Evolutionary conservation across 2,888 invertebrate species (phyloP), one percentile per base, ranked within the genome.

Genomic region (Parnassius apollo): DNA sequence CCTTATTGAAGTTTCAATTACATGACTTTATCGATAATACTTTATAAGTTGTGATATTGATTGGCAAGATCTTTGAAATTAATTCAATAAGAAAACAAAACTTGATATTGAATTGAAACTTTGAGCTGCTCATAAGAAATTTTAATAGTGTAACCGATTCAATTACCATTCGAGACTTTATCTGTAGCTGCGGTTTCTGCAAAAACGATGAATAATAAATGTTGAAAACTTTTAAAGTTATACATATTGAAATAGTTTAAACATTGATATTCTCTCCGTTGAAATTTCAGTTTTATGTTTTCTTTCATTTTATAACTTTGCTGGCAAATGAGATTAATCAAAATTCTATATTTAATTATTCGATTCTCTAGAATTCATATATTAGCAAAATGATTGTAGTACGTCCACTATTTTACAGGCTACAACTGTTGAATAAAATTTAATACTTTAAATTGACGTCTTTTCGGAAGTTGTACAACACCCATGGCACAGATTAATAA

Each of bases 201-300:
- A 51, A 55, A 59, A 59, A 42, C 25, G 18, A 59, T 52, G 56
- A 59, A 59, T 50, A 59, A n/a, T 46, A 63, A 55, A 54, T 12
- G n/a, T 49, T 58, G 49, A 49, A 62, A 56, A 63, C 55, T 63
- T 55, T 58, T 11, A 45, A 58, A 62, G 52, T 59, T 55, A 44
- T 10, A 48, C 53, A 44, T 50, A 62, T 45, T 58, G 50, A 50
- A 62, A 50, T 56, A 61, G 53, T 44, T 62, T 46, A 12, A 12
- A 22, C 50, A 62, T 55, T 62, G 25, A 59, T 48, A 51, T 46
- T 62, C 12, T 11, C 50, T 59, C 49, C 54, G 13, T 35, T 12
- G 8, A 52, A 52, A 52, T 35, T 52, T 18, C 22, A 35, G 35
- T 35, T 35, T 7, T 35, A 35, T 35, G 35, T 35, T 35, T 35